Evolutionary conservation across 2,888 invertebrate genomes (phyloP).

Genomic region (Nephrotoma appendiculata): DNA sequence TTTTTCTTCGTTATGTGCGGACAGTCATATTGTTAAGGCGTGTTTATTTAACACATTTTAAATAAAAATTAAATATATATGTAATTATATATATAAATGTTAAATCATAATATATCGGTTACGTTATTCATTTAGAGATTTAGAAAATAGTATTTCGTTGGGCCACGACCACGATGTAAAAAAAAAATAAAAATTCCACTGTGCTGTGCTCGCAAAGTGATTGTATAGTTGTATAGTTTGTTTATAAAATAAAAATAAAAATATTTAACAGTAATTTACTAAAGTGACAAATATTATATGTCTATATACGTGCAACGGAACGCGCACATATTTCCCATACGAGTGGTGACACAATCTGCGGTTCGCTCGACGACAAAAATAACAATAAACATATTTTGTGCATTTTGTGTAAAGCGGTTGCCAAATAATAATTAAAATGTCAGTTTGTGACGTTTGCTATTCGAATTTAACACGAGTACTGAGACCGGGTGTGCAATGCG

Average conservation of each 20-base stretch:
- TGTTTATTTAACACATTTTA: neutral
- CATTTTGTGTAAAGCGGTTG: neutral
- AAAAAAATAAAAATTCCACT: neutral
- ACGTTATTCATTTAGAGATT: neutral
- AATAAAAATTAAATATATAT: neutral
- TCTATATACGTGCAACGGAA: neutral
- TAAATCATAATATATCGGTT: neutral
- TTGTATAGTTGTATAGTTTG: too few species aligned
- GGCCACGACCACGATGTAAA: neutral
- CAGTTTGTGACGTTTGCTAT: neutral
- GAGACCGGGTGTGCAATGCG: neutral
- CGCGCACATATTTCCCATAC: neutral
- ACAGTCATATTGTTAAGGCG: neutral
- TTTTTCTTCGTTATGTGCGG: neutral
- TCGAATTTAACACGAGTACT: neutral
- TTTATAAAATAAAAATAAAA: neutral
- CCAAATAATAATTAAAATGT: neutral
- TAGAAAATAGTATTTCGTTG: neutral
- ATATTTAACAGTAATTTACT: neutral
- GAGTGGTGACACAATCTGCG: neutral
- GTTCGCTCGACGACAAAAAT: neutral
- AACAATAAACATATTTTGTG: neutral
- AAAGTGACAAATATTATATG: neutral
- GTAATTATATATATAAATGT: neutral
- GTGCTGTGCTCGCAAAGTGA: neutral